Evolutionary conservation across 2,113 vertebrate genomes (phyloP), one percentile per base, ranked within the genome.

Genomic region (Stomatorhinus ivindoensis): DNA sequence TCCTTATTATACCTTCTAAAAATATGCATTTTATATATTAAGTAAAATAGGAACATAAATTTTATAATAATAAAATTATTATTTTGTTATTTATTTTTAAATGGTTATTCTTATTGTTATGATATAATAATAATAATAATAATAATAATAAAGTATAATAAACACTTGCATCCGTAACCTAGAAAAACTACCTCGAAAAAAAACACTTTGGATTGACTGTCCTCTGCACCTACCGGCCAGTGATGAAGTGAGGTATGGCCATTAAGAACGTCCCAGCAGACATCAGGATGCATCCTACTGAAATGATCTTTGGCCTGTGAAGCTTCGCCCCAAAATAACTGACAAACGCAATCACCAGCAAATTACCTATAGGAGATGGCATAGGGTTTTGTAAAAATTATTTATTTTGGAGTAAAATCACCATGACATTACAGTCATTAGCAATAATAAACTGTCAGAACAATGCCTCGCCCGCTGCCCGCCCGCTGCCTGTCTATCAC

Each of bases 301-400:
- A 97, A 11, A 99, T 99, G 91, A 98, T 95, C 93, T 96, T 98
- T 90, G 98, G 98, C 82, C 97, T 96, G 92, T 99, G 98, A 92
- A 98, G 96, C 92, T 95, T 98, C 24, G 97, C 96, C 87, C 98
- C 98, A 90, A 99, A 99, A 95, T 98, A 98, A 93, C 98, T 99
- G 92, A 99, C 97, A 19, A 97, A 95, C 44, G 96, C 96, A 91
- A 99, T 99, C 87, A 98, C 96, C 93, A 99, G 90, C 93, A 99
- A 94, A 91, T 99, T 99, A 85, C 98, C 98, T 99, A 93, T 7
- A 10, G 24, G 50, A 31, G 55, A 15, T 7, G 24, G n/a, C 50
- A 31, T 9, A 13, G 10, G n/a, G 3, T 4, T 69, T 69, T 4
- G 3, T 15, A 13, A 31, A 27, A 69, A 31, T 61, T 0, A 61